Evolutionary conservation across 2,113 vertebrate species (phyloP).

Genomic region (Eurystomus gularis): DNA sequence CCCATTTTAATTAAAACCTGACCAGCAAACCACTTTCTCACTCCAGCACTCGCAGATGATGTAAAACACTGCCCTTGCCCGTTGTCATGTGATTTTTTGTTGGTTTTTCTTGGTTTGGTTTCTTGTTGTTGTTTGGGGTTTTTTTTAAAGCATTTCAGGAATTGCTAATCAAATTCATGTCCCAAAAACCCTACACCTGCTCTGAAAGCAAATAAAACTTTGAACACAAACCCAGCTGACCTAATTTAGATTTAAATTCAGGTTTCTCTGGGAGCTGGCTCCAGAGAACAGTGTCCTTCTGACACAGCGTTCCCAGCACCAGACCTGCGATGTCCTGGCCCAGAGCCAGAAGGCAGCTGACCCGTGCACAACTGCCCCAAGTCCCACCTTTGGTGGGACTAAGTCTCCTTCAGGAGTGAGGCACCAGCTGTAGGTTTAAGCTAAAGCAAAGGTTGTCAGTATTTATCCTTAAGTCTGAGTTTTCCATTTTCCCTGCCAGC

Average conservation of each 20-base stretch:
- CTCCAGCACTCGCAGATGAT: not conserved
- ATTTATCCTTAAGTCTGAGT: not conserved
- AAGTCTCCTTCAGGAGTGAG: not conserved
- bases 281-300: not conserved
- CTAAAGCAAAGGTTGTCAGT: not conserved
- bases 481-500: not conserved
- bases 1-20: not conserved
- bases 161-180: not conserved
- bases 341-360: not conserved
- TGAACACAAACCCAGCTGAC: not conserved
- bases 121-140: not conserved
- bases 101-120: too few relatives aligned
- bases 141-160: not conserved
- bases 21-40: not conserved
- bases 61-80: not conserved
- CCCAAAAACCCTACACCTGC: not conserved
- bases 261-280: not conserved
- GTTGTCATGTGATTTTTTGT: not conserved
- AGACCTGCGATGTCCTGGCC: not conserved
- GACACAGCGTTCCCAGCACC: not conserved
- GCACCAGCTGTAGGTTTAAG: fast-evolving
- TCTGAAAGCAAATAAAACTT: constrained; percentile 1
- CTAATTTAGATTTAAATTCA: not conserved
- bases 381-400: not conserved
- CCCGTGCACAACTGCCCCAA: not conserved